Percentiles rank a stretch among this genome's conserved stretches.
These are phyloP conservation scores for Nothobranchius furzeri DNA, from an alignment of 2,113 vertebrate species.

Conservation along the genomic window DNA sequence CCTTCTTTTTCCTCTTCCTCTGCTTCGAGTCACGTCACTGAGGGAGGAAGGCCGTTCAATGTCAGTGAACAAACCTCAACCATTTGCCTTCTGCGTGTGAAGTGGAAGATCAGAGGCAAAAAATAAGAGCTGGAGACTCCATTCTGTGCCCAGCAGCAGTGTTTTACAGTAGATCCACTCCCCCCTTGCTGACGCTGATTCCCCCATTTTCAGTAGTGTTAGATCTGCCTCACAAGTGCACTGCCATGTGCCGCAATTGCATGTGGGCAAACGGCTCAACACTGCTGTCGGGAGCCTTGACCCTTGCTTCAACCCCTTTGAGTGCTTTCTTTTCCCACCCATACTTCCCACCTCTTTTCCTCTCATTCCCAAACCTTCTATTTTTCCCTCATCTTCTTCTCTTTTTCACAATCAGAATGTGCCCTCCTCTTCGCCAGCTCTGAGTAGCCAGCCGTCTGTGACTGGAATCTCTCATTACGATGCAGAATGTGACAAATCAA, in stretches of 20 bases:
- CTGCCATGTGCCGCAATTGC: conserved; percentile 52
- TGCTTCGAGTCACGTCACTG: conserved; percentile 5
- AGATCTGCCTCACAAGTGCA: conserved; percentile 26
- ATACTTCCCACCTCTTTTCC: not conserved
- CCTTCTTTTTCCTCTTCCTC: not conserved
- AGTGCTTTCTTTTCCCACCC: conserved; percentile 8
- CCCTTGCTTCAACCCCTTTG: conserved; percentile 26
- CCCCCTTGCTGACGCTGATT: not conserved
- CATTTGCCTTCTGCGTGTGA: conserved; percentile 12
- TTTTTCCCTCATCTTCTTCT: not conserved
- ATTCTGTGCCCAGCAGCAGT: conserved; percentile 10
- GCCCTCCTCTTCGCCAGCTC: conserved; percentile 15
- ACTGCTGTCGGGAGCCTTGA: conserved; percentile 51
- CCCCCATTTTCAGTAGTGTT: conserved; percentile 19
- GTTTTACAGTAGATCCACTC: conserved; percentile 34
- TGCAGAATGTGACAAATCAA: conserved; percentile 56
- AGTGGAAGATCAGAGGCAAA: conserved; percentile 10
- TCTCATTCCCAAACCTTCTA: conserved; percentile 12
- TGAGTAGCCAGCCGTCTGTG: conserved; percentile 30
- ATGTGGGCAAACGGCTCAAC: conserved; percentile 45
- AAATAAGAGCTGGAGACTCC: conserved; percentile 13
- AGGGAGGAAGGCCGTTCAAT: conserved; percentile 11
- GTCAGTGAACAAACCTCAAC: conserved; percentile 21
- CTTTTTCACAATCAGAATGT: conserved; percentile 20
- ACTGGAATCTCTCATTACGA: conserved; percentile 58